These are phyloP conservation scores for Argynnis bischoffii DNA, from an alignment of 2,888 invertebrate genomes.

Conservation along the genomic window DNA sequence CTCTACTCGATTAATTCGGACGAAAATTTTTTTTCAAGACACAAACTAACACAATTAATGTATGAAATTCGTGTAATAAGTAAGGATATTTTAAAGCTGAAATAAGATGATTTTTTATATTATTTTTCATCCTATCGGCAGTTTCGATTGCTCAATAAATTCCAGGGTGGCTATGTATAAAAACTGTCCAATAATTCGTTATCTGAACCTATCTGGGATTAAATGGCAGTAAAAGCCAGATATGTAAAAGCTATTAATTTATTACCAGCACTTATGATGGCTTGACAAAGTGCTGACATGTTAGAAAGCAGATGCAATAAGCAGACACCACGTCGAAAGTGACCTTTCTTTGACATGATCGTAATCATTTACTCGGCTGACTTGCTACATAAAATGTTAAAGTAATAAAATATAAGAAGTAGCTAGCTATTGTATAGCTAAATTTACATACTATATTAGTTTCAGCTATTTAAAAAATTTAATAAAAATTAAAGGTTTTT, in stretches of 20 bases:
- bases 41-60: too few species aligned
- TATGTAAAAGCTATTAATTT: constrained; percentile 30
- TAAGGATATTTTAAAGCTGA: too few species aligned
- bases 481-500: too few species aligned
- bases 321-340: background rate
- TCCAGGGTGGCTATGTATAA: background rate
- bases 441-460: too few species aligned
- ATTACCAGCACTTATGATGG: constrained; percentile 29
- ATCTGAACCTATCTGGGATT: constrained; percentile 26
- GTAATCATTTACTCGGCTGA: constrained; percentile 6
- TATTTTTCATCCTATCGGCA: too few species aligned
- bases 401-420: too few species aligned
- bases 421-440: too few species aligned
- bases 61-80: too few species aligned
- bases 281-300: constrained; percentile 22
- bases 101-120: too few species aligned
- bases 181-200: constrained; percentile 21
- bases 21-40: too few species aligned
- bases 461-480: too few species aligned
- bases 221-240: constrained; percentile 30
- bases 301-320: constrained; percentile 18
- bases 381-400: background rate
- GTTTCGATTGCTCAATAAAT: background rate
- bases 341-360: background rate
- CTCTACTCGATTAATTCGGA: too few species aligned